phyloP scores from a whole-genome alignment of 2,888 invertebrate genomes.

The Leucania comma region DNA sequence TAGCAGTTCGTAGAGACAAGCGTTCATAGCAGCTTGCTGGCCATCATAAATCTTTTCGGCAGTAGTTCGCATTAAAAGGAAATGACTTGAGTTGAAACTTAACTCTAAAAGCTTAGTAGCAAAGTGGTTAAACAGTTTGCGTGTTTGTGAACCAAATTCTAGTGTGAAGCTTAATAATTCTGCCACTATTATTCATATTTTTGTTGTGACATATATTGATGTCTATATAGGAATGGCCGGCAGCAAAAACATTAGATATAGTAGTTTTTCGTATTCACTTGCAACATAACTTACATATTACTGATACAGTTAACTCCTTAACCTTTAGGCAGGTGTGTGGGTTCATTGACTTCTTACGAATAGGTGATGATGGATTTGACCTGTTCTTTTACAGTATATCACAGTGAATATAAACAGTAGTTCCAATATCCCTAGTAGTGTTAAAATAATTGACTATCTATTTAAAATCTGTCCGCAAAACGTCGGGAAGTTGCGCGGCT shows the following conservation, averaged over 20 bases:
- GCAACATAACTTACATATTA: too few species aligned
- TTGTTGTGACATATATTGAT: neutral
- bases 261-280: too few species aligned
- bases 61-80: conserved; percentile 55
- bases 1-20: conserved; percentile 48
- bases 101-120: conserved; percentile 47
- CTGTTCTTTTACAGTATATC: too few species aligned
- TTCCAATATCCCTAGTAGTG: neutral
- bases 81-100: conserved; percentile 54
- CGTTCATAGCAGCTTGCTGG: conserved; percentile 62
- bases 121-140: conserved; percentile 22
- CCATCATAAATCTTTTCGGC: conserved; percentile 59
- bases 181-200: conserved; percentile 23
- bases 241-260: neutral
- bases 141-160: conserved; percentile 23
- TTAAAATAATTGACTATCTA: neutral
- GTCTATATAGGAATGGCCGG: too few species aligned
- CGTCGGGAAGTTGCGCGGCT: neutral
- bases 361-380: too few species aligned
- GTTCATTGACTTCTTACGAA: too few species aligned
- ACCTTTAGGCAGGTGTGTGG: neutral
- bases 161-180: neutral
- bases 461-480: too few species aligned
- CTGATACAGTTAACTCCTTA: too few species aligned
- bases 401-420: neutral